phyloP scores from a whole-genome alignment of 2,888 invertebrate genomes.

The Cosmorhoe ocellata region DNA sequence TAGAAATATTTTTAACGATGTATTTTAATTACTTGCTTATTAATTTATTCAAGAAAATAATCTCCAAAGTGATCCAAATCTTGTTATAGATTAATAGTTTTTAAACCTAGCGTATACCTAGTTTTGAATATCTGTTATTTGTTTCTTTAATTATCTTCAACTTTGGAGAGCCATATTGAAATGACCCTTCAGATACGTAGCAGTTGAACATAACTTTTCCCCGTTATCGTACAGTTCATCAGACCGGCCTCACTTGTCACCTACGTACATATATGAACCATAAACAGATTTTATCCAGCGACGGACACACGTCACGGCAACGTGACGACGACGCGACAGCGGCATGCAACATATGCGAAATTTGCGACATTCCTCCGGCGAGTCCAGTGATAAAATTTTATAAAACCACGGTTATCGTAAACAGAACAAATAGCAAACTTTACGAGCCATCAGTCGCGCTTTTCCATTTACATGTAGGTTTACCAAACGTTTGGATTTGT shows the following conservation, averaged over 20 bases:
- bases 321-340: constrained; percentile 37
- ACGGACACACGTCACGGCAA: constrained; percentile 18
- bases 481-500: constrained; percentile 10
- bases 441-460: constrained; percentile 73
- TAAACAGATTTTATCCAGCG: constrained; percentile 26
- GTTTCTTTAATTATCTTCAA: not conserved
- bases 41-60: too few species aligned
- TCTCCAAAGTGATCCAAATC: too few species aligned
- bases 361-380: constrained; percentile 56
- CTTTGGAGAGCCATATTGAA: constrained; percentile 5
- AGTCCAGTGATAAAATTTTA: constrained; percentile 64
- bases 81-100: too few species aligned
- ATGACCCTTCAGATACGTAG: constrained; percentile 20
- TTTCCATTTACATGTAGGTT: constrained; percentile 70
- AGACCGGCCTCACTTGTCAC: constrained; percentile 19
- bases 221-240: constrained; percentile 20
- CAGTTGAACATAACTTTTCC: constrained; percentile 17
- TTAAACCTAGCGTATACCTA: too few species aligned
- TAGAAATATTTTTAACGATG: constrained; percentile 23
- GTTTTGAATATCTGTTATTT: too few species aligned
- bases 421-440: constrained; percentile 76
- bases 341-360: constrained; percentile 48
- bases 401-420: constrained; percentile 78
- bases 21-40: constrained; percentile 23
- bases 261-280: constrained; percentile 16